Conservation (phyloP, 2,797 vertebrate genomes). For the Danio albolineatus region DNA sequence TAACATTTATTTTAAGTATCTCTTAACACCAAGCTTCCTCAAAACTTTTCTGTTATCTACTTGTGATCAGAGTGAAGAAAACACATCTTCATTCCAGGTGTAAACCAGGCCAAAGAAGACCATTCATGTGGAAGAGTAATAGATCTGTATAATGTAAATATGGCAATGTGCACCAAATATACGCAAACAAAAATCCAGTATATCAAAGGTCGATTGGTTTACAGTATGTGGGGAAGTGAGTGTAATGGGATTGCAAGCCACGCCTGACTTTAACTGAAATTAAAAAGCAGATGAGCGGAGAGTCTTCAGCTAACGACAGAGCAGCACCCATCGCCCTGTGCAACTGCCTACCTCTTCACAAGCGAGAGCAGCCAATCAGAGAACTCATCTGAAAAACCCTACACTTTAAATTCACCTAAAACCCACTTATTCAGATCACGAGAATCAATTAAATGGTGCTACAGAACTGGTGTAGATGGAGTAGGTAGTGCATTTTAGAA, state of each 20-base stretch:
- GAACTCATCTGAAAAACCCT: conserved; percentile 44
- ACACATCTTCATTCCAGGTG: no score
- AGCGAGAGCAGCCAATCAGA: conserved; percentile 63
- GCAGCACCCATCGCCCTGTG: conserved; percentile 56
- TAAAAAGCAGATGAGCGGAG: conserved; percentile 67
- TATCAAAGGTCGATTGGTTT: conserved; percentile 14
- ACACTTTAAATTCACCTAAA: neutral
- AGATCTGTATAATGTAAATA: neutral
- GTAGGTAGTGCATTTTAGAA: neutral
- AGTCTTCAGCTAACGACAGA: conserved; percentile 70
- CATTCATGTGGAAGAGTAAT: neutral
- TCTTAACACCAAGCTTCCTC: no score
- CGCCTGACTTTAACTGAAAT: conserved; percentile 65
- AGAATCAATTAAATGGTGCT: neutral
- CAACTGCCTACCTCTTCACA: conserved; percentile 57
- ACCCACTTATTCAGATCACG: neutral
- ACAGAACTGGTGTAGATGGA: neutral
- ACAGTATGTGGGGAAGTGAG: conserved; percentile 12
- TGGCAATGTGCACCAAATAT: neutral
- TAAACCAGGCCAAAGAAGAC: no score
- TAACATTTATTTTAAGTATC: no score
- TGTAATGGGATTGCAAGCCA: conserved; percentile 44
- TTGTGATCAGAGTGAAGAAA: no score
- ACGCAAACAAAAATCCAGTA: conserved; percentile 29
- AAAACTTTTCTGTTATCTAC: no score